phyloP scores from a whole-genome alignment of 2,888 invertebrate genomes.

The Plutella xylostella region DNA sequence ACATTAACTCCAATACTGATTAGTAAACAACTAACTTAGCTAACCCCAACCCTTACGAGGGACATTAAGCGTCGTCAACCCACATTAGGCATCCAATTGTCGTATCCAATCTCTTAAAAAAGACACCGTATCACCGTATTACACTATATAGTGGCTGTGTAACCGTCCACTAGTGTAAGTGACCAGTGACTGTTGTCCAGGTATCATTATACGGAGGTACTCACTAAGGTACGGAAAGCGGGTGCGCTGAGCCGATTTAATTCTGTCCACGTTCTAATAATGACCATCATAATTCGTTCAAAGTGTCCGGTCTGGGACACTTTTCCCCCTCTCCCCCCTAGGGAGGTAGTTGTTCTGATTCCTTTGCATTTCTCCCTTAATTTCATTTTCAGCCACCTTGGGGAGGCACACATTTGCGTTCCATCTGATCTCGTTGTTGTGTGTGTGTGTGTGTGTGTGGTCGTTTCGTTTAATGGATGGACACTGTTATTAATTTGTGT shows the following conservation, averaged over 20 bases:
- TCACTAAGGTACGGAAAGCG: constrained; percentile 42
- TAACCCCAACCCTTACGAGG: no score
- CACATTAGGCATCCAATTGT: no score
- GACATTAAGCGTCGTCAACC: no score
- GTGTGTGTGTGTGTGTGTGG: constrained; percentile 5
- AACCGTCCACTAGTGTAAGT: no score
- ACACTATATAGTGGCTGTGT: no score
- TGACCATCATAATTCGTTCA: constrained; percentile 74
- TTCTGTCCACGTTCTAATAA: constrained; percentile 74
- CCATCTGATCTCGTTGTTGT: neutral
- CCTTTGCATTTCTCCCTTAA: constrained; percentile 67
- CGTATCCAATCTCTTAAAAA: no score
- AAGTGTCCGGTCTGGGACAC: constrained; percentile 71
- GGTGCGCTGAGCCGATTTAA: constrained; percentile 67
- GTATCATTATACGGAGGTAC: constrained; percentile 65
- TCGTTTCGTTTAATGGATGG: no score
- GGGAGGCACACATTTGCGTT: constrained; percentile 46
- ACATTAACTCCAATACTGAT: no score
- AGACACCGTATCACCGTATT: no score
- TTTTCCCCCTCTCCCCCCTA: constrained; percentile 38
- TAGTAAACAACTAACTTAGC: no score
- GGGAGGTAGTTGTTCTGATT: constrained; percentile 35
- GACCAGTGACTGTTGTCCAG: constrained; percentile 46
- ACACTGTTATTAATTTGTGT: no score
- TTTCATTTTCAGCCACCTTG: constrained; percentile 68